A percentile compares a stretch with the other conserved stretches of the same genome.
Conservation (phyloP, 2,888 invertebrate species). For the Parnassius glacialis region DNA sequence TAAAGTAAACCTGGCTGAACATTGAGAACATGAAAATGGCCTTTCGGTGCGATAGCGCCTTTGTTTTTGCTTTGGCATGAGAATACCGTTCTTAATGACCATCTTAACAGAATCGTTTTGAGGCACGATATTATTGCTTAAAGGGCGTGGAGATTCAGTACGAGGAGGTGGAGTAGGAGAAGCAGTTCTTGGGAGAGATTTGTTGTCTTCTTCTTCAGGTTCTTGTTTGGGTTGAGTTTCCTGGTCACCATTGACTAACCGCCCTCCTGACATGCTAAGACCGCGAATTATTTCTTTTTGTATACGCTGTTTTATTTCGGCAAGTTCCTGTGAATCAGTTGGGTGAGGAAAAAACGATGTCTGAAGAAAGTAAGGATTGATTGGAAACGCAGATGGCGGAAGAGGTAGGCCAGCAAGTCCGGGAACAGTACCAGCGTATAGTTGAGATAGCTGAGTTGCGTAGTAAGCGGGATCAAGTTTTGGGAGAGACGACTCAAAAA, state of each 20-base stretch:
- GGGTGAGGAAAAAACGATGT: conserved; percentile 79
- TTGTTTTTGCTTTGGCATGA: conserved; percentile 96
- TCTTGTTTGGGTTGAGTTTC: conserved; percentile 64
- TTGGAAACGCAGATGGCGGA: conserved; percentile 80
- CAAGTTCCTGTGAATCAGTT: conserved; percentile 80
- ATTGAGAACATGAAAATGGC: conserved; percentile 94
- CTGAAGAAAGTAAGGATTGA: conserved; percentile 84
- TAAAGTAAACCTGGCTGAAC: conserved; percentile 93
- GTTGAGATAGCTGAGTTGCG: conserved; percentile 82
- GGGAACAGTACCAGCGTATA: conserved; percentile 80
- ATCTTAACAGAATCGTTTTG: conserved; percentile 88
- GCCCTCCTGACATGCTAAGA: conserved; percentile 86
- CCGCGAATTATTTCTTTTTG: conserved; percentile 84
- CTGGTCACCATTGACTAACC: conserved; percentile 73
- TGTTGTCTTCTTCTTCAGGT: conserved; percentile 78
- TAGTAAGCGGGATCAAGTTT: conserved; percentile 84
- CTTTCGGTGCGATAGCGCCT: conserved; percentile 93
- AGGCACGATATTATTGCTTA: conserved; percentile 63
- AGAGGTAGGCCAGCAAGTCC: conserved; percentile 76
- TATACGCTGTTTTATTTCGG: conserved; percentile 85
- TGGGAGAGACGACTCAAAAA: conserved; percentile 82
- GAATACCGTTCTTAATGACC: conserved; percentile 94
- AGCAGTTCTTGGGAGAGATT: conserved; percentile 68
- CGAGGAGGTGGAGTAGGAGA: conserved; percentile 70
- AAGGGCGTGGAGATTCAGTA: conserved; percentile 72